These are phyloP conservation scores for Ginglymostoma cirratum DNA, from an alignment of 2,113 vertebrate species.

Conservation along the genomic window DNA sequence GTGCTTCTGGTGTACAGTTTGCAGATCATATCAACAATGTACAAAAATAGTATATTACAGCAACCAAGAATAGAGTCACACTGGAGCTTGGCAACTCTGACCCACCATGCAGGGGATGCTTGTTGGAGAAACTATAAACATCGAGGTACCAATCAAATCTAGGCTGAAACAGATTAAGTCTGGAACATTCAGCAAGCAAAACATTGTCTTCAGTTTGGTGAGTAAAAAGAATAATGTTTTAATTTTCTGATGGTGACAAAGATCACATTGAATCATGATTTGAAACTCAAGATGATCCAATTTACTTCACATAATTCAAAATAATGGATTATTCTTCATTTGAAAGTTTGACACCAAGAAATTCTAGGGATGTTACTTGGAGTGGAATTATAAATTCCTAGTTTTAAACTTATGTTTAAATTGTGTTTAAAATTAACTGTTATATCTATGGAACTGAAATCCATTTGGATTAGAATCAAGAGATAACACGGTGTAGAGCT, in stretches of 20 bases:
- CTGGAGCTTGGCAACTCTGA: conserved; percentile 23
- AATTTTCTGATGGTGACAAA: not conserved
- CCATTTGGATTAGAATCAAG: not conserved
- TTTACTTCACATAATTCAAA: not conserved
- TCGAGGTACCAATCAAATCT: not conserved
- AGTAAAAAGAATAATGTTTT: conserved; percentile 12
- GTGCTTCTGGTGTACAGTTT: conserved; percentile 24
- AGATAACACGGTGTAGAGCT: too few relatives aligned
- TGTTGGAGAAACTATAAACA: conserved; percentile 23
- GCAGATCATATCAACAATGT: conserved; percentile 4
- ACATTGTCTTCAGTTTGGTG: not conserved
- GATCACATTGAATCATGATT: not conserved
- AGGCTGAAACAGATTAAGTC: not conserved
- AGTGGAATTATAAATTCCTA: conserved; percentile 4
- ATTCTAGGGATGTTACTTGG: not conserved
- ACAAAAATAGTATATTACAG: conserved; percentile 34
- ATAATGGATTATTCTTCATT: not conserved
- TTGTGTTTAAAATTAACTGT: not conserved
- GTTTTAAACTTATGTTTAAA: conserved; percentile 12
- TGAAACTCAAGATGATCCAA: not conserved
- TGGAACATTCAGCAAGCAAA: not conserved
- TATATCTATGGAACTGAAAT: not conserved
- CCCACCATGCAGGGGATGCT: not conserved
- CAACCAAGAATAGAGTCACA: conserved; percentile 16
- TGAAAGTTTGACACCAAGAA: not conserved